Evolutionary conservation across 2,797 vertebrate species (phyloP).

Genomic region (Florisuga fusca): DNA sequence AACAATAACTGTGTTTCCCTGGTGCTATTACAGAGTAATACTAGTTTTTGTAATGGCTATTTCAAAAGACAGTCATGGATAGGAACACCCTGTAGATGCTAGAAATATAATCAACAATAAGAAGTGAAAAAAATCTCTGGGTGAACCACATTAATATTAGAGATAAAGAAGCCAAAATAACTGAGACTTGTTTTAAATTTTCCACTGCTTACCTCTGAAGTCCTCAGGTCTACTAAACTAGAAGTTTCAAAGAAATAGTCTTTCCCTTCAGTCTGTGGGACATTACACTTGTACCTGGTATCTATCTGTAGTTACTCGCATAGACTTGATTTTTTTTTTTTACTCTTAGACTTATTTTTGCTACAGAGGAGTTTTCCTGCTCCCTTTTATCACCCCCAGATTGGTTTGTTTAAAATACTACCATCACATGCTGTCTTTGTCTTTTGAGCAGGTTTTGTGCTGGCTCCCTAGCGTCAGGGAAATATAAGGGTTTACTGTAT

Average conservation of each 20-base stretch:
- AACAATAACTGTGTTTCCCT: background rate
- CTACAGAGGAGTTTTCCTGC: background rate
- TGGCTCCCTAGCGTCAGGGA: background rate
- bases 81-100: accelerated
- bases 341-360: background rate
- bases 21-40: background rate
- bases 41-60: background rate
- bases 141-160: background rate
- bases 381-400: background rate
- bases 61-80: background rate
- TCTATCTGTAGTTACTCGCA: background rate
- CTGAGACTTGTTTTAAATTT: background rate
- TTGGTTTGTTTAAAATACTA: background rate
- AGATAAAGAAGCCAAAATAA: background rate
- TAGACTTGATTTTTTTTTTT: background rate
- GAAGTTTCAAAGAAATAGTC: background rate
- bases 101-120: background rate
- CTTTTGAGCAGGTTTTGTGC: conserved; percentile 5
- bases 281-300: accelerated
- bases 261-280: background rate
- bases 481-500: conserved; percentile 10
- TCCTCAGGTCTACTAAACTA: background rate
- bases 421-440: background rate
- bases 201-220: background rate
- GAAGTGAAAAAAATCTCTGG: background rate